Evolutionary conservation across 1,140 invertebrate species (phyloP).

Genomic region (Tyrophagus putrescentiae): DNA sequence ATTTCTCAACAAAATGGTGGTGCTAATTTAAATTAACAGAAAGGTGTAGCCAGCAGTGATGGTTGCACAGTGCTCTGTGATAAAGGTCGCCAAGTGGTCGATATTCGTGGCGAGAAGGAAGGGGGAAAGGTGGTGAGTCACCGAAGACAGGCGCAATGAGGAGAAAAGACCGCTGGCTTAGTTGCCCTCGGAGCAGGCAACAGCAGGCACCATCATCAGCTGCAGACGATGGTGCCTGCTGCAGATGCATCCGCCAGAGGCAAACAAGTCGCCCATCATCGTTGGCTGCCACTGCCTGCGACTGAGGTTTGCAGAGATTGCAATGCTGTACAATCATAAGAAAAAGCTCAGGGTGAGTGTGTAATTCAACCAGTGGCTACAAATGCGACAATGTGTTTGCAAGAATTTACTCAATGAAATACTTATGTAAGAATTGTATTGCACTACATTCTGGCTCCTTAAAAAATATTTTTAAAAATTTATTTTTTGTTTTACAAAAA

Average conservation of each 20-base stretch:
- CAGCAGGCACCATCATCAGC: neutral
- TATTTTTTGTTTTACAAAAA: too few species aligned
- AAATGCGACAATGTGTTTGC: too few species aligned
- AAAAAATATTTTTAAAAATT: too few species aligned
- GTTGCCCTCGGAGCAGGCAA: neutral
- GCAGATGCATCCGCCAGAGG: too few species aligned
- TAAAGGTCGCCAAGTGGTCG: neutral
- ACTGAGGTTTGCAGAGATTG: neutral
- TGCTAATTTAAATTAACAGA: neutral
- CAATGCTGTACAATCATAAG: neutral
- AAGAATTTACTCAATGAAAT: too few species aligned
- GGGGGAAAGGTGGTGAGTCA: neutral
- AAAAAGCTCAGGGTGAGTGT: neutral
- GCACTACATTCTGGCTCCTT: too few species aligned
- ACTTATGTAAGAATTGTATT: too few species aligned
- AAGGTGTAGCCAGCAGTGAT: neutral
- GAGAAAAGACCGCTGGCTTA: neutral
- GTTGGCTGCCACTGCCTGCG: neutral
- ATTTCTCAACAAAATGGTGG: neutral
- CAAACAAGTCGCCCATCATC: neutral
- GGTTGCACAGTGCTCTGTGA: neutral
- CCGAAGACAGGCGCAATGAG: neutral
- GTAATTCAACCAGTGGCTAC: neutral
- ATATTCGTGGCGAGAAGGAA: neutral
- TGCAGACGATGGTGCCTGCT: neutral